Evolutionary conservation across 2,888 invertebrate species (phyloP), one percentile per base, ranked within the genome.

Genomic region (Epiblema foenella): DNA sequence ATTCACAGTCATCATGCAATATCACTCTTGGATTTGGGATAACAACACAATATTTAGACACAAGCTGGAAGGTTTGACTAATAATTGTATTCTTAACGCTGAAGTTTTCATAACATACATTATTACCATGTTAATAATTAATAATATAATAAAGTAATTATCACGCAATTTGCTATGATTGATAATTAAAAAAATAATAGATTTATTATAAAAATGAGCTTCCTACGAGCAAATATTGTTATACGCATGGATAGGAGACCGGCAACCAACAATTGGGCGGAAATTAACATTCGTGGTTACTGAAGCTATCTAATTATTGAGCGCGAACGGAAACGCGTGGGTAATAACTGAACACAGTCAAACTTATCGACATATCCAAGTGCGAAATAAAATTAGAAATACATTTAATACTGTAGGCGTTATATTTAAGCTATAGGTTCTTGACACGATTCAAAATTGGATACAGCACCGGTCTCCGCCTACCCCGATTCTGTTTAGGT

Each of bases 1-100:
- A 17, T 91, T 90, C 72, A 90, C 91, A 1, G 76, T 89, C 2
- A 75, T 88, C 46, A 85, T 81, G 7, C 88, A 89, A 0, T 91
- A 90, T 69, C 46, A 83, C 24, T 57, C 80, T 3, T 91, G 91
- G 91, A 85, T 91, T 71, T 74, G 85, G n/a, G 85, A 84, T 72
- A 75, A 73, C 18, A 65, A 71, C 52, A 57, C 17, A 33, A 51
- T 17, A 24, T 37, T 0, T 18, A 10, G 18, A 24, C 10, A 20
- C 9, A 42, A 51, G 11, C 12, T 52, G 37, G 18, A n/a, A 46
- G 46, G 46, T 49, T 12, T 12, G 10, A 15, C 17, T 9, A 69
- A 64, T 29, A 58, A 49, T 39, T 33, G 59, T 65, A 24, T 29
- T 11, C 4, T 20, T 39, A 46, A 18, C 15, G 17, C n/a, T 46